Evolutionary conservation across 2,888 invertebrate genomes (phyloP).

Genomic region (Cybosia mesomella): DNA sequence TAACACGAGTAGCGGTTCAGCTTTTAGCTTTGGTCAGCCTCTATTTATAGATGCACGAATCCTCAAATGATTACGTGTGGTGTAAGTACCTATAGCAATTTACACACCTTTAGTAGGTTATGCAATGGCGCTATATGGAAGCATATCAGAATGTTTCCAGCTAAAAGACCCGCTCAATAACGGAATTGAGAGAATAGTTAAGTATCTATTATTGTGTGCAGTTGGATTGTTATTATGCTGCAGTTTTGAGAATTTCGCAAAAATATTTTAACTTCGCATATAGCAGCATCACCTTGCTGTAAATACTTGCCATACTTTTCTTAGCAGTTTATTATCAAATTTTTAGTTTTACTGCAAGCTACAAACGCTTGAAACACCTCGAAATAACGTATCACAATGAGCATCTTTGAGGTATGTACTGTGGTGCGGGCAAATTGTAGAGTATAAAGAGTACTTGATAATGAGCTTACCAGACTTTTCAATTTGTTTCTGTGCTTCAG

Average conservation of each 20-base stretch:
- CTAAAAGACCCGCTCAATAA: neutral
- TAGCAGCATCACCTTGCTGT: neutral
- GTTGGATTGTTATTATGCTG: neutral
- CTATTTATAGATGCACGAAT: conserved; percentile 57
- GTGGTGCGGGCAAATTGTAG: neutral
- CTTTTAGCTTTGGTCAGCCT: conserved; percentile 43
- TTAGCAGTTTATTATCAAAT: neutral
- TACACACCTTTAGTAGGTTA: neutral
- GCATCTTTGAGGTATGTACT: neutral
- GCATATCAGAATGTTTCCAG: neutral
- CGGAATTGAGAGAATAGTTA: neutral
- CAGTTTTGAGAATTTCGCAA: neutral
- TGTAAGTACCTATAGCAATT: neutral
- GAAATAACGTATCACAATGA: neutral
- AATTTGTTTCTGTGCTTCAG: conserved; percentile 84
- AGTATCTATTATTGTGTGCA: neutral
- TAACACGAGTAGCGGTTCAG: conserved; percentile 51
- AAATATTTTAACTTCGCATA: neutral
- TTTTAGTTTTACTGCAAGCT: neutral
- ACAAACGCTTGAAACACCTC: neutral
- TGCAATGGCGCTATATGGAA: neutral
- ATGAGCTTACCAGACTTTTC: conserved; percentile 79
- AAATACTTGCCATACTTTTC: neutral
- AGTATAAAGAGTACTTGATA: neutral
- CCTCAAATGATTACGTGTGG: conserved; percentile 24